These are phyloP conservation scores for Villa cingulata DNA, from an alignment of 2,888 invertebrate species.

Conservation along the genomic window DNA sequence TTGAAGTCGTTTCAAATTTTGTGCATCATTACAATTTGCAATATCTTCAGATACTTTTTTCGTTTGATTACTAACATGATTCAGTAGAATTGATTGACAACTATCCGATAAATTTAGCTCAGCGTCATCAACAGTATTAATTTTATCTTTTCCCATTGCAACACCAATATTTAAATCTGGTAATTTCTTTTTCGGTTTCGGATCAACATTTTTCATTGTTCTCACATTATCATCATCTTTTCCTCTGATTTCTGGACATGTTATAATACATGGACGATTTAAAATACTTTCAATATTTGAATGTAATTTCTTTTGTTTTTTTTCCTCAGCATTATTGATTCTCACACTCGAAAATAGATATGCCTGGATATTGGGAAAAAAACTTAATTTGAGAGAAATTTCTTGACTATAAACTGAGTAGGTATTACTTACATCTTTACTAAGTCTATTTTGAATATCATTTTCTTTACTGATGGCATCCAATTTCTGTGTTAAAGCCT, in stretches of 20 bases:
- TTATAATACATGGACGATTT: slow-evolving; percentile 28
- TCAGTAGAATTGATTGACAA: slow-evolving; percentile 27
- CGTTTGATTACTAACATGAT: slow-evolving; percentile 30
- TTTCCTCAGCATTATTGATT: slow-evolving; percentile 32
- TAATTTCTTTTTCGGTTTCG: background rate
- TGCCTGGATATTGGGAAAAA: slow-evolving; percentile 20
- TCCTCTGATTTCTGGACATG: slow-evolving; percentile 24
- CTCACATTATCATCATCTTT: background rate
- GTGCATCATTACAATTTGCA: slow-evolving; percentile 17
- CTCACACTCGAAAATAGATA: slow-evolving; percentile 36
- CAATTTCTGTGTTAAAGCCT: slow-evolving; percentile 37
- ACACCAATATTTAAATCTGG: background rate
- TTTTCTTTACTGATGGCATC: slow-evolving; percentile 34
- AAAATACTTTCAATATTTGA: slow-evolving; percentile 38
- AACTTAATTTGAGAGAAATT: background rate
- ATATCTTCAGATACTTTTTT: slow-evolving; percentile 27
- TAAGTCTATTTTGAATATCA: slow-evolving; percentile 11
- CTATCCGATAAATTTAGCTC: slow-evolving; percentile 29
- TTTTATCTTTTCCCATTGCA: slow-evolving; percentile 6
- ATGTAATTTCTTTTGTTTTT: slow-evolving; percentile 40
- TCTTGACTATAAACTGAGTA: background rate
- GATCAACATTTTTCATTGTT: too few species aligned
- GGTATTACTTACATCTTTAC: background rate
- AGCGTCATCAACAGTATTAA: background rate
- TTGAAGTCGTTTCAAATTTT: slow-evolving; percentile 21